Conservation (phyloP, 2,113 vertebrate genomes). For the Blennius ocellaris region DNA sequence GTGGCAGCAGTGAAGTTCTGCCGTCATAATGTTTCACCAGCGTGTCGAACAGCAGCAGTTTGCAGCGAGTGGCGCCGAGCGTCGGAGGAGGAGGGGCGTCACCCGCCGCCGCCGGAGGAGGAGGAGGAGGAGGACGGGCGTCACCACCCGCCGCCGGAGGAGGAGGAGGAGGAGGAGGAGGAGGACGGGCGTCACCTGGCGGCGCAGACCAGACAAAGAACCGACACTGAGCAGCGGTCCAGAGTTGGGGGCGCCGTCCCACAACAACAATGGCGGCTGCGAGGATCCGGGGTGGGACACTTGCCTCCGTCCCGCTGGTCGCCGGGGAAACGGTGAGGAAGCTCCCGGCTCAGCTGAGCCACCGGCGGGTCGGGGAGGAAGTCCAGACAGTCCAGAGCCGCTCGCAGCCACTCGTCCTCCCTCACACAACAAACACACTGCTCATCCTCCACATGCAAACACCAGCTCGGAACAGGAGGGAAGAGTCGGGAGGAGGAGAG, state of each 20-base stretch:
- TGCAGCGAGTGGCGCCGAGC: constrained; percentile 73
- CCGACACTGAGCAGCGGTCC: not conserved
- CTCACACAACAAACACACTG: constrained; percentile 60
- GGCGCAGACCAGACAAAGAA: too few species aligned
- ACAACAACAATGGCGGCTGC: too few species aligned
- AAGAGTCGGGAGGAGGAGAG: too few species aligned
- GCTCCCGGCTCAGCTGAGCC: constrained; percentile 90
- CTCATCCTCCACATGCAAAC: too few species aligned
- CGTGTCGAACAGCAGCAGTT: constrained; percentile 87
- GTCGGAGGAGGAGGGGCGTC: constrained; percentile 6
- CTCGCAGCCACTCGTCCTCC: constrained; percentile 91
- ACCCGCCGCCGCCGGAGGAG: constrained; percentile 13
- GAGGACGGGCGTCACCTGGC: constrained; percentile 14
- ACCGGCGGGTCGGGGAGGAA: constrained; percentile 91
- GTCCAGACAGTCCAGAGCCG: constrained; percentile 91
- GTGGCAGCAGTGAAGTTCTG: constrained; percentile 85
- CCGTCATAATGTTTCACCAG: constrained; percentile 90
- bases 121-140: constrained; percentile 35
- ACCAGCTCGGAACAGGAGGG: too few species aligned
- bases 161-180: too few species aligned
- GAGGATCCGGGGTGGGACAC: constrained; percentile 3
- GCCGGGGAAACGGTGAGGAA: constrained; percentile 85
- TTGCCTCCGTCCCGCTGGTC: constrained; percentile 30
- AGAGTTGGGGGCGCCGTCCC: too few species aligned
- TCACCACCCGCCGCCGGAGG: too few species aligned